Evolutionary conservation across 23 tunicate species (phyloP), one percentile per base, ranked within the genome.

Genomic region (Clavelina lepadiformis): DNA sequence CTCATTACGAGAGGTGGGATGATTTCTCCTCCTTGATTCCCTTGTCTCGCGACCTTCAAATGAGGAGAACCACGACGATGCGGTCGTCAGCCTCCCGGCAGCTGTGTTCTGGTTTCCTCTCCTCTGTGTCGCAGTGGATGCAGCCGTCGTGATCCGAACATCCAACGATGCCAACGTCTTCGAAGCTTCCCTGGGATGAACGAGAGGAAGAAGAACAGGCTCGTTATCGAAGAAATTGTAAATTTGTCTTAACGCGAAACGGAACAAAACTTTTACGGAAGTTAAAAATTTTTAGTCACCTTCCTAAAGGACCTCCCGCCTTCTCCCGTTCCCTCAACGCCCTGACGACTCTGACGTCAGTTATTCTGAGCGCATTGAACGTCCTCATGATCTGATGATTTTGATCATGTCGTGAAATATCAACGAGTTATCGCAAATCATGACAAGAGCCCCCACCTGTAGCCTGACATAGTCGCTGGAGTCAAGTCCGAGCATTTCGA

Each of bases 401-500:
- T n/a, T n/a, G n/a, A n/a, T n/a, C n/a, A n/a, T n/a, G n/a, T n/a
- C n/a, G n/a, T n/a, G n/a, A n/a, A n/a, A n/a, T 15, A 41, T 41
- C 49, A 41, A 15, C 15, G 49, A 11, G 49, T 11, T 41, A 15
- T 11, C 49, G 49, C 49, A 41, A 41, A 11, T 11, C 49, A 41
- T 11, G 15, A 41, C 49, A 11, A 0, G 51, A 60, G 8, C 31
- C 27, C 20, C 49, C 41, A 84, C 93, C 78, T 84, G 93, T 27
- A 87, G 58, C 59, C 87, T 76, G 31, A 87, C 96, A 58, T 87
- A 87, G 46, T 87, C 96, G 46, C 96, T 87, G 8, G 80, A 66
- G 61, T 87, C 96, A 30, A 87, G 73, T 0, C 80, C 96, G 15
- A 87, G 58, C 96, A 87, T 87, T 62, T 87, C 96, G 28, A 78